These are phyloP conservation scores for Canis aureus DNA, from an alignment of 2,113 vertebrate genomes.

Conservation along the genomic window DNA sequence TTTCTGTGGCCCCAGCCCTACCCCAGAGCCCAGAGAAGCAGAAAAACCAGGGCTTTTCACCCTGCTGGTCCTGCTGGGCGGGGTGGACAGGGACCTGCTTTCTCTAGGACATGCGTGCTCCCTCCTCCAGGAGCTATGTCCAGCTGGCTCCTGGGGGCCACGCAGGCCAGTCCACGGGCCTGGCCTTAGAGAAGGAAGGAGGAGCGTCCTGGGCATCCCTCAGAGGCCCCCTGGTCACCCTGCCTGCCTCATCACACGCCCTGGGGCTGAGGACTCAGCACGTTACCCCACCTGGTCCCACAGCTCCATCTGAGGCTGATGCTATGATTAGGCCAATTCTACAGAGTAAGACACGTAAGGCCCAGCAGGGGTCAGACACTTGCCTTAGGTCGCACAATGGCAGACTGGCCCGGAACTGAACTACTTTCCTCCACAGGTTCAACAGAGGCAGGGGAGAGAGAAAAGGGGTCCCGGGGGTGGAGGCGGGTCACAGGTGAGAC, in stretches of 20 bases:
- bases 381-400: neutral
- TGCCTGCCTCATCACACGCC: neutral
- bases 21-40: no score
- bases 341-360: neutral
- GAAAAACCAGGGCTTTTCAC: neutral
- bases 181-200: neutral
- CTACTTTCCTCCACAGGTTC: neutral
- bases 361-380: neutral
- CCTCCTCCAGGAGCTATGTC: neutral
- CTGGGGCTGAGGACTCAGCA: neutral
- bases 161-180: neutral
- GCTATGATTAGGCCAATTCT: accelerated
- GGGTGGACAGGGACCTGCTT: neutral
- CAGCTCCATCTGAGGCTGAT: neutral
- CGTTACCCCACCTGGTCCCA: neutral
- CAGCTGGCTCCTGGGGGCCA: neutral
- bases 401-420: neutral
- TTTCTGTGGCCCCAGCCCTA: neutral
- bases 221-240: neutral
- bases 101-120: neutral
- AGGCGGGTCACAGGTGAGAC: neutral
- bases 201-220: neutral
- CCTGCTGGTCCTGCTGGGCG: accelerated
- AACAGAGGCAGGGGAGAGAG: neutral
- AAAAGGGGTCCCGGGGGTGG: neutral